A percentile compares a stretch with the other conserved stretches of the same genome.
These are phyloP conservation scores for Diacarnus erythraeanus DNA, from an alignment of 37 sponge, comb jelly and placozoan species.

Conservation along the genomic window DNA sequence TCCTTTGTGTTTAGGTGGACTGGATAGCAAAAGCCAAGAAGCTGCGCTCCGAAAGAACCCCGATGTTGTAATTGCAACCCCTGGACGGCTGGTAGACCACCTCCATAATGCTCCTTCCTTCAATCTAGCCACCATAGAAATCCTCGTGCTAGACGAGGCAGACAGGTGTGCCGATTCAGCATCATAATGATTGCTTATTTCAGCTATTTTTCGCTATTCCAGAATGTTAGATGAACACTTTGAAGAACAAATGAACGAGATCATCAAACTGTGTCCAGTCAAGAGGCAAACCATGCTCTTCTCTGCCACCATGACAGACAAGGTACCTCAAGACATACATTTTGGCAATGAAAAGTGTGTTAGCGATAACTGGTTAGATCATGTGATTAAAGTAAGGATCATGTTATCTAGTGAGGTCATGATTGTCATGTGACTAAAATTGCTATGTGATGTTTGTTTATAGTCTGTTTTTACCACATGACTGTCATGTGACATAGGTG, in stretches of 20 bases:
- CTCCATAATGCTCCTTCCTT: conserved; percentile 97
- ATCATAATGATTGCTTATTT: background rate
- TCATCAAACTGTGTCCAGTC: conserved; percentile 82
- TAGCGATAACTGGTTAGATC: no score
- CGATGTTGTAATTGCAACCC: conserved; percentile 95
- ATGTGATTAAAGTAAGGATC: no score
- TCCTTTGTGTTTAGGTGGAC: conserved; percentile 94
- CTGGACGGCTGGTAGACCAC: conserved; percentile 95
- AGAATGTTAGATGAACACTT: conserved; percentile 98
- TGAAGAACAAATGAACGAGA: conserved; percentile 93
- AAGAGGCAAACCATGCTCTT: conserved; percentile 96
- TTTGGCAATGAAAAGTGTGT: background rate
- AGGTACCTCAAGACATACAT: no score
- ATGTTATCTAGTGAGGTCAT: no score
- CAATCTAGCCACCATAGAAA: conserved; percentile 87
- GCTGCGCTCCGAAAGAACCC: conserved; percentile 83
- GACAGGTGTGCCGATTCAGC: conserved; percentile 79
- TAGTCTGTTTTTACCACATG: no score
- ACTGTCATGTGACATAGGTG: conserved; percentile 79
- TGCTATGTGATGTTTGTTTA: no score
- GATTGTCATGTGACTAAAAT: no score
- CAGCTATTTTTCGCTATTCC: background rate
- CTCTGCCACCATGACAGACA: conserved; percentile 99
- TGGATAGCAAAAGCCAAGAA: conserved; percentile 90
- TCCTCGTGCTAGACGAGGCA: conserved; percentile 96